A percentile compares a stretch with the other conserved stretches of the same genome.
These are phyloP conservation scores for Gallinago nigripennis DNA, from an alignment of 2,797 vertebrate species.

Conservation along the genomic window DNA sequence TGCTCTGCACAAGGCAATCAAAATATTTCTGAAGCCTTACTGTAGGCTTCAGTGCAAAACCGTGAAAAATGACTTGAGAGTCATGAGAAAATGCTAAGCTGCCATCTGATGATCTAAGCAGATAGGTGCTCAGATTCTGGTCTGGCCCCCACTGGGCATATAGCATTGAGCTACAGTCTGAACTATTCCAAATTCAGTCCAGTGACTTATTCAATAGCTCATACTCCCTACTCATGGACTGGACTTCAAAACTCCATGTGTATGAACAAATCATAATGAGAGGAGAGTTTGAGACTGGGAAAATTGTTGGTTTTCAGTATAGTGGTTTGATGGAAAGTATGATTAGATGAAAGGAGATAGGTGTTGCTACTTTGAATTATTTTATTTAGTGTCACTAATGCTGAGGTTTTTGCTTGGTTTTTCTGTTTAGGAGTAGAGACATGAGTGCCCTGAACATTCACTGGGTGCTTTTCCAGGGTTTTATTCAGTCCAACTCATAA, in stretches of 20 bases:
- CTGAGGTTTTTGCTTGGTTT: background rate
- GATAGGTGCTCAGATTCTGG: background rate
- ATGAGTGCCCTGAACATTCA: background rate
- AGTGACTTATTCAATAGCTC: background rate
- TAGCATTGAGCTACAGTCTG: background rate
- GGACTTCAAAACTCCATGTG: background rate
- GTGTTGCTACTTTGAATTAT: background rate
- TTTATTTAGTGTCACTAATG: background rate
- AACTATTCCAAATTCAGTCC: background rate
- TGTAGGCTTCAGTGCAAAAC: background rate
- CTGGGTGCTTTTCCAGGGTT: constrained; percentile 34
- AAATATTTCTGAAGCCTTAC: background rate
- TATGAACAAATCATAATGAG: background rate
- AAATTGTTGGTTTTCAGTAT: background rate
- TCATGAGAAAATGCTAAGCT: background rate
- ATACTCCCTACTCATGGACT: background rate
- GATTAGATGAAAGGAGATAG: background rate
- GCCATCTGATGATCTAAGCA: background rate
- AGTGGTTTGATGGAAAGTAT: background rate
- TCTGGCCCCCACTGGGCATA: background rate
- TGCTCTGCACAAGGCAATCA: background rate
- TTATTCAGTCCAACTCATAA: background rate
- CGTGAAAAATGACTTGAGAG: background rate
- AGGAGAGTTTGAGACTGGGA: background rate
- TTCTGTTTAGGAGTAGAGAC: background rate